Conservation (phyloP, 2,888 invertebrate genomes). For the Caenorhabditis japonica region DNA sequence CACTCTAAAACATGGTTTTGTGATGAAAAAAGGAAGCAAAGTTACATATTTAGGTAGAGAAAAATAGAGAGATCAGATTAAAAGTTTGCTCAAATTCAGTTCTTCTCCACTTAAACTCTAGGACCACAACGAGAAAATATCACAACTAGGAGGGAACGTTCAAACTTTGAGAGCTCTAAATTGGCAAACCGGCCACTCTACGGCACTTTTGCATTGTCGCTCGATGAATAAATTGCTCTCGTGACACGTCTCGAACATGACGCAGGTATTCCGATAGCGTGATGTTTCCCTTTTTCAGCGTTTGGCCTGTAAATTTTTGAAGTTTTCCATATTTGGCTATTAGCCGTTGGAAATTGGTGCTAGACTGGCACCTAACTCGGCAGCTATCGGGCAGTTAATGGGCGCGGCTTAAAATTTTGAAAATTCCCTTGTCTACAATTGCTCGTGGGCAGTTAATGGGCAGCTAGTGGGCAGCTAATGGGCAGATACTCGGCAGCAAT, state of each 20-base stretch:
- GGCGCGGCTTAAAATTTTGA: no score
- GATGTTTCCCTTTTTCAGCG: conserved; percentile 78
- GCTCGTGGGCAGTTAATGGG: no score
- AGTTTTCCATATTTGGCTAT: not conserved
- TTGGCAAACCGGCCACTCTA: conserved; percentile 89
- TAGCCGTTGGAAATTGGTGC: no score
- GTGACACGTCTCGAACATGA: conserved; percentile 92
- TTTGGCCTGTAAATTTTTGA: conserved; percentile 51
- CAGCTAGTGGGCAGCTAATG: no score
- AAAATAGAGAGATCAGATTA: not conserved
- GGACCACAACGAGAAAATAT: no score
- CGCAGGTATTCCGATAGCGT: conserved; percentile 96
- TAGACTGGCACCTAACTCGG: no score
- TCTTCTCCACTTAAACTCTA: no score
- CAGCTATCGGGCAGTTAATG: no score
- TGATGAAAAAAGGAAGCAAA: not conserved
- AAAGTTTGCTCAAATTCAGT: no score
- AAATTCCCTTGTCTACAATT: no score
- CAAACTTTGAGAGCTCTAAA: conserved; percentile 28
- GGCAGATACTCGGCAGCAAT: no score
- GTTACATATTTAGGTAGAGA: not conserved
- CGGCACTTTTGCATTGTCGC: conserved; percentile 97
- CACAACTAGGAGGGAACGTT: not conserved
- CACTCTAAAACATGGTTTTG: conserved; percentile 16
- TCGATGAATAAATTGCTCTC: conserved; percentile 94